Conservation (phyloP, 2,888 invertebrate genomes). For the Prosopocoilus inquinatus region DNA sequence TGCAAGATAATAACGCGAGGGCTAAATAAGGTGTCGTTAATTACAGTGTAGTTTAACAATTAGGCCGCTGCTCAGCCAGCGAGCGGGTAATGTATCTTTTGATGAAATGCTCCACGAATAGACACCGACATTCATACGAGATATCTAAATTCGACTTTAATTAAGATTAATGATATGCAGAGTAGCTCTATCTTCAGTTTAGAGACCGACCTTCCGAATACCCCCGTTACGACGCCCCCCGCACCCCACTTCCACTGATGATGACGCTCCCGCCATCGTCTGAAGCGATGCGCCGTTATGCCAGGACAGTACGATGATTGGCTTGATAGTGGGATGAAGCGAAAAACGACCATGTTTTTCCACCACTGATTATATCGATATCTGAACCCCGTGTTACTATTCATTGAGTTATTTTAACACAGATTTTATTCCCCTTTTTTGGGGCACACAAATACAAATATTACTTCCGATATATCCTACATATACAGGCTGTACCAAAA, state of each 20-base stretch:
- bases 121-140: conserved; percentile 46
- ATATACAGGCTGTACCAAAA: too few species aligned
- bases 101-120: conserved; percentile 43
- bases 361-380: conserved; percentile 7
- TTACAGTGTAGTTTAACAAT: conserved; percentile 21
- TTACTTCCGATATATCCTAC: too few species aligned
- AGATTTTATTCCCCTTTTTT: neutral
- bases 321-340: conserved; percentile 13
- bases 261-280: conserved; percentile 7
- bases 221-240: conserved; percentile 16
- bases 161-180: conserved; percentile 53
- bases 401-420: conserved; percentile 1
- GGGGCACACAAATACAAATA: too few species aligned
- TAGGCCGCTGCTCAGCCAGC: conserved; percentile 18
- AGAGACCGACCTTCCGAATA: conserved; percentile 41
- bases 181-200: conserved; percentile 49
- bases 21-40: conserved; percentile 17
- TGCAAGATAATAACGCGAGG: neutral
- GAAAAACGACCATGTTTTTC: conserved; percentile 11
- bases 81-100: conserved; percentile 35
- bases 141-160: conserved; percentile 52
- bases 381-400: conserved; percentile 3
- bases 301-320: conserved; percentile 8
- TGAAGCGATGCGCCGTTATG: conserved; percentile 8
- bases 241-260: conserved; percentile 13